Percentiles rank a stretch among this genome's conserved stretches.
phyloP scores from a whole-genome alignment of 2,113 vertebrate genomes.

The Ammodytes dubius region DNA sequence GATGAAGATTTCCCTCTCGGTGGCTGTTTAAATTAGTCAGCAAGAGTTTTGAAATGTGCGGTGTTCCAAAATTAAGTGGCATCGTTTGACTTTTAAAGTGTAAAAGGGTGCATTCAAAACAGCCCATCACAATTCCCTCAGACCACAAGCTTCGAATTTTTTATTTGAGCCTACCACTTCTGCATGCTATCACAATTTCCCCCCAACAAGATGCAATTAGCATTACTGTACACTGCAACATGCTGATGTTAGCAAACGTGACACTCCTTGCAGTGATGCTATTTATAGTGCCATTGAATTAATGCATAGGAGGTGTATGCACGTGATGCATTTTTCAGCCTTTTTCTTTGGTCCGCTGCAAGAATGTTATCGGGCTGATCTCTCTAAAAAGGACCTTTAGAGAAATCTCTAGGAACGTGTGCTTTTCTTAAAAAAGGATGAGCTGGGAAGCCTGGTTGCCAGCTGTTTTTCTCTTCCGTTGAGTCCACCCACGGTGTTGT shows the following conservation, averaged over 20 bases:
- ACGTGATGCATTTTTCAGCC: background rate
- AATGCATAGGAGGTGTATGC: background rate
- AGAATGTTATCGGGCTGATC: background rate
- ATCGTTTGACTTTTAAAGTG: background rate
- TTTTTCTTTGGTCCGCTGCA: background rate
- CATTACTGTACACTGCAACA: background rate
- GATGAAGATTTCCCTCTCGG: slow-evolving; percentile 21
- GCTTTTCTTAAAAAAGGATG: slow-evolving; percentile 21
- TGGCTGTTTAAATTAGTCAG: slow-evolving; percentile 25
- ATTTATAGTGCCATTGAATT: slow-evolving; percentile 27
- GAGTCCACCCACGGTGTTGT: slow-evolving; percentile 21
- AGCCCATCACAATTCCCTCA: background rate
- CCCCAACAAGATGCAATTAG: slow-evolving; percentile 1
- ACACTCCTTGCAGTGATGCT: slow-evolving; percentile 22
- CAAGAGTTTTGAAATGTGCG: background rate
- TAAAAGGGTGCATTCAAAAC: background rate
- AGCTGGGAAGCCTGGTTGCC: slow-evolving; percentile 20
- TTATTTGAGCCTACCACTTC: background rate
- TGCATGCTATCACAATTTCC: background rate
- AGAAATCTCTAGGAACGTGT: slow-evolving; percentile 17
- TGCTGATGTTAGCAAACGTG: slow-evolving; percentile 28
- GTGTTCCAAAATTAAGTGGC: background rate
- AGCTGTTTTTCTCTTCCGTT: slow-evolving; percentile 54
- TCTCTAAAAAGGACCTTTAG: background rate
- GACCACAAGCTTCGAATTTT: background rate